Evolutionary conservation across 2,888 invertebrate species (phyloP).

Genomic region (Drosophila atripex): DNA sequence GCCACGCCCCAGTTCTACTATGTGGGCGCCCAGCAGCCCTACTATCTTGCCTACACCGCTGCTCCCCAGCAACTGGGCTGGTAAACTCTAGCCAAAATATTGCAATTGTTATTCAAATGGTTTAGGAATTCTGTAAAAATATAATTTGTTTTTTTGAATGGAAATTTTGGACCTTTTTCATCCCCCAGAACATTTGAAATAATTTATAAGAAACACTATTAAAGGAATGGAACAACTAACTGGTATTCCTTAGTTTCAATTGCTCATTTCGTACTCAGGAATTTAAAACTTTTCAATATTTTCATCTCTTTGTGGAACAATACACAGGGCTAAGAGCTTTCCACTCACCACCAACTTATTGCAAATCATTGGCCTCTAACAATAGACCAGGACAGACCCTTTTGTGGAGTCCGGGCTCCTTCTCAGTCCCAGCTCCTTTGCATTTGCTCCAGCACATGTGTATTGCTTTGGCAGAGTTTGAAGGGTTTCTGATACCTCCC

Average conservation of each 20-base stretch:
- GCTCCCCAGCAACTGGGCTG: conserved; percentile 66
- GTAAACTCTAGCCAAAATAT: conserved; percentile 42
- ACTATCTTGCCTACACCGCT: conserved; percentile 61
- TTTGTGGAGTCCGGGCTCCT: conserved; percentile 23
- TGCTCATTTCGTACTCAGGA: background rate
- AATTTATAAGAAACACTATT: background rate
- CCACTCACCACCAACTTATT: conserved; percentile 19
- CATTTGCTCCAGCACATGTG: conserved; percentile 23
- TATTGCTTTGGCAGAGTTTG: conserved; percentile 28
- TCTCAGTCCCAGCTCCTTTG: conserved; percentile 22
- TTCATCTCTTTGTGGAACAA: background rate
- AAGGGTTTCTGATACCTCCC: conserved; percentile 16
- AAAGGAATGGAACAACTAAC: background rate
- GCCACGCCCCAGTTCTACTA: conserved; percentile 62
- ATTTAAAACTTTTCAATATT: conserved; percentile 8
- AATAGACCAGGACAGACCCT: conserved; percentile 28
- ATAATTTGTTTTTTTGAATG: conserved; percentile 6
- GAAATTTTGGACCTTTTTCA: background rate
- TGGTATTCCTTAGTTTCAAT: background rate
- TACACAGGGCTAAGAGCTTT: conserved; percentile 20
- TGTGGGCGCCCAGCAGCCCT: conserved; percentile 67
- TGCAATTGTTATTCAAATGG: conserved; percentile 9
- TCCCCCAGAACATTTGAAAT: background rate
- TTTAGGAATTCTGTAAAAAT: conserved; percentile 14
- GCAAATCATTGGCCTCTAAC: conserved; percentile 55